Evolutionary conservation across 2,113 vertebrate genomes (phyloP).

Genomic region (Chlamydotis undulata): DNA sequence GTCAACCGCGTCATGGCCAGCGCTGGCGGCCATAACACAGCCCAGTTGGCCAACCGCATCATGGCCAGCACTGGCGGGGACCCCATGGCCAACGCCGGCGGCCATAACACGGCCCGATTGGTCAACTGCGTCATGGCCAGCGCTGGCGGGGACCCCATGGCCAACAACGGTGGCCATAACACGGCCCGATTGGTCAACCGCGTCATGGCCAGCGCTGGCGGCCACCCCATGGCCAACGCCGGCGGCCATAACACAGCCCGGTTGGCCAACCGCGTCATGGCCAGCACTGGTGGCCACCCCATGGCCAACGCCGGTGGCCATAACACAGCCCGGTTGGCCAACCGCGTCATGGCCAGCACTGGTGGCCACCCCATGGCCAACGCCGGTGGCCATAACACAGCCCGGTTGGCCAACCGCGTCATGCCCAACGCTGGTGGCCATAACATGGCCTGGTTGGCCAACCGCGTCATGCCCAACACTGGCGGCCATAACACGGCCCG

Average conservation of each 20-base stretch:
- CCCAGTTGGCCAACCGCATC: no score
- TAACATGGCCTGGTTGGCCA: no score
- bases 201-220: accelerated
- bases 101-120: no score
- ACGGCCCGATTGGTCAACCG: accelerated
- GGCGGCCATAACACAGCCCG: accelerated
- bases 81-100: no score
- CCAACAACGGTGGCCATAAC: no score
- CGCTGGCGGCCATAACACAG: no score
- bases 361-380: not conserved
- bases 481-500: no score
- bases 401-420: not conserved
- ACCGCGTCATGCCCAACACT: no score
- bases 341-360: not conserved
- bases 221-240: not conserved
- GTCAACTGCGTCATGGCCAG: no score
- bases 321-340: not conserved
- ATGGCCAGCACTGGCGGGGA: not conserved
- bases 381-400: accelerated
- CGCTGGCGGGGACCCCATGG: no score
- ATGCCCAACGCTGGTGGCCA: no score
- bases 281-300: accelerated
- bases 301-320: not conserved
- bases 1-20: not conserved
- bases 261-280: accelerated